Evolutionary conservation across 2,113 vertebrate species (phyloP).

Genomic region (Ardeotis arabs): DNA sequence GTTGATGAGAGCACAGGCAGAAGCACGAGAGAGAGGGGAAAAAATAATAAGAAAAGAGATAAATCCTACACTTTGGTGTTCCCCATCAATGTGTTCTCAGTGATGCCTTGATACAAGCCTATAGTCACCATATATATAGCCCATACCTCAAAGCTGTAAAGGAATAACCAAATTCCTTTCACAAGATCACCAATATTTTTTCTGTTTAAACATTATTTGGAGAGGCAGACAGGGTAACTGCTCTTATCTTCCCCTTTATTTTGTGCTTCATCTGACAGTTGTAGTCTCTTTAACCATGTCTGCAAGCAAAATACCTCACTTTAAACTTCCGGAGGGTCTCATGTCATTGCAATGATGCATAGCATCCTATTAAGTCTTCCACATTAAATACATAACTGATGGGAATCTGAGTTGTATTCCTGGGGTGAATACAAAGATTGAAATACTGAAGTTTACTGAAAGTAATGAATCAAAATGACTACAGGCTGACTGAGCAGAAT

Average conservation of each 20-base stretch:
- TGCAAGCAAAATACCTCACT: conserved; percentile 1
- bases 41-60: neutral
- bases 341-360: neutral
- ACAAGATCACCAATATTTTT: neutral
- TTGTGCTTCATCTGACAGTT: conserved; percentile 11
- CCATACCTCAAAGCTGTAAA: neutral
- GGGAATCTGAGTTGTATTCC: neutral
- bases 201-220: neutral
- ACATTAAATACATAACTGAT: neutral
- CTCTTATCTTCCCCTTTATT: neutral
- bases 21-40: neutral
- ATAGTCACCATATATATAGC: neutral
- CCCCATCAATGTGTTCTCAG: neutral
- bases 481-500: neutral
- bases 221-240: neutral
- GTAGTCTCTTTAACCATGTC: neutral
- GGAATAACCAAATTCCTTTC: neutral
- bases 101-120: neutral
- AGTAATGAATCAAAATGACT: conserved; percentile 22
- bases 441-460: conserved; percentile 17
- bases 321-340: neutral
- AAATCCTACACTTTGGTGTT: neutral
- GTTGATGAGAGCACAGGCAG: fast-evolving
- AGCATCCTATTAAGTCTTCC: neutral
- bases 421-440: neutral